Conservation (phyloP, 2,113 vertebrate genomes). For the Mionectes macconnelli region DNA sequence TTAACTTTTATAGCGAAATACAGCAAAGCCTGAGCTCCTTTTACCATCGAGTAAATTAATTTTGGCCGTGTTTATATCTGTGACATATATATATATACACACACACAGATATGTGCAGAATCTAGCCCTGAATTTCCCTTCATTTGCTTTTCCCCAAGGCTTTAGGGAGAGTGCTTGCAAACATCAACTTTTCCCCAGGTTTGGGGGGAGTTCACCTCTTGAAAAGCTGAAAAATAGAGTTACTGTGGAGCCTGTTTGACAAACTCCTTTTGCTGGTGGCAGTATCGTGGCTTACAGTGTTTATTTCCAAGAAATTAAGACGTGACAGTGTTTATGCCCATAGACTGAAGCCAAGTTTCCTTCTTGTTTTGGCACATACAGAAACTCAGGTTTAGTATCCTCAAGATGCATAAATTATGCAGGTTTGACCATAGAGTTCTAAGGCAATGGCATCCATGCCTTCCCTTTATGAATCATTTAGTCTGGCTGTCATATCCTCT, state of each 20-base stretch:
- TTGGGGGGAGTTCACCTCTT: slow-evolving; percentile 22
- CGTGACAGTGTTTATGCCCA: slow-evolving; percentile 14
- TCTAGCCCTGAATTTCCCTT: neutral
- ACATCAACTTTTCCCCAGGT: neutral
- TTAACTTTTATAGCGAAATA: neutral
- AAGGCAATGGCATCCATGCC: neutral
- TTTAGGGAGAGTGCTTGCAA: neutral
- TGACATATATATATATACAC: neutral
- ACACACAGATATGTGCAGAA: neutral
- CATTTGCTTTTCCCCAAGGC: neutral
- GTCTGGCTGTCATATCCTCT: neutral
- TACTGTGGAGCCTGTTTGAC: neutral
- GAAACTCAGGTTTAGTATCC: neutral
- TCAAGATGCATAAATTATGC: neutral
- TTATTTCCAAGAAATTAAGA: neutral
- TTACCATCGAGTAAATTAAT: neutral
- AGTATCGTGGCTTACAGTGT: neutral
- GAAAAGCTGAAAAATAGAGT: neutral
- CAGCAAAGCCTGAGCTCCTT: neutral
- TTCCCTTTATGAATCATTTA: neutral
- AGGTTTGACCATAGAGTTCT: neutral
- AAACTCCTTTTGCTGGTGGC: neutral
- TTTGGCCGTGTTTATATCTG: neutral
- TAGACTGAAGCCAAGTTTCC: neutral
- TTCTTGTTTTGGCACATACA: neutral